A percentile compares a stretch with the other conserved stretches of the same genome.
phyloP scores from a whole-genome alignment of 1,140 invertebrate species.

The Oedothorax gibbosus region DNA sequence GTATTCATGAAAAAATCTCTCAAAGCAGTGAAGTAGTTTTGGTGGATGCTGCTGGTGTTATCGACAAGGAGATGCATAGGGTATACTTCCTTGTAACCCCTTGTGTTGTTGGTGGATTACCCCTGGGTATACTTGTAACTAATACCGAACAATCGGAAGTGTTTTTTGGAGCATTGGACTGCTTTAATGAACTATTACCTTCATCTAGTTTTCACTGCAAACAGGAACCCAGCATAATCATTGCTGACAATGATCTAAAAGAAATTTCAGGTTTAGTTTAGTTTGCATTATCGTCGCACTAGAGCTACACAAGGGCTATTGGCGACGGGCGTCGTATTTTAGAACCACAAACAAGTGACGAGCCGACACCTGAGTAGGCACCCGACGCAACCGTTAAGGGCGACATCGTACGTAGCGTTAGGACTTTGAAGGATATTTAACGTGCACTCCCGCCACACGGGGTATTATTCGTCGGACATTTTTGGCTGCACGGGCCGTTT shows the following conservation, averaged over 20 bases:
- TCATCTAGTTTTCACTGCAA: not conserved
- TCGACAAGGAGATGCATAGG: not conserved
- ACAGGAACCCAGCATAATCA: not conserved
- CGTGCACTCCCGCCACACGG: too few relatives aligned
- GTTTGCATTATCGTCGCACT: too few relatives aligned
- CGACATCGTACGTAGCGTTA: too few relatives aligned
- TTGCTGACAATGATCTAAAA: slow-evolving; percentile 1
- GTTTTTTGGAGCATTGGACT: not conserved
- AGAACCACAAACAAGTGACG: too few relatives aligned
- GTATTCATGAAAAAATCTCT: not conserved
- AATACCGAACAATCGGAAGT: not conserved
- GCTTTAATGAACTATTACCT: not conserved
- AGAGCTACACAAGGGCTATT: too few relatives aligned
- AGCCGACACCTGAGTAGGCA: too few relatives aligned
- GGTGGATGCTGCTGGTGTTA: not conserved
- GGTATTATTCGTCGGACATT: too few relatives aligned
- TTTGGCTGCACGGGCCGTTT: too few relatives aligned
- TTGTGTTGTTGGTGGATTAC: not conserved
- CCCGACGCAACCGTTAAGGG: too few relatives aligned
- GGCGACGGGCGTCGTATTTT: too few relatives aligned
- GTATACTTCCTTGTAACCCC: slow-evolving; percentile 1
- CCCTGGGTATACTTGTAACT: not conserved
- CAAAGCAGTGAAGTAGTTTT: not conserved
- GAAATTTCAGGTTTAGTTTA: not conserved
- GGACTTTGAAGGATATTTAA: too few relatives aligned